Conservation (phyloP, 92 coral and sea anemone genomes). For the Phenganax marumi region DNA sequence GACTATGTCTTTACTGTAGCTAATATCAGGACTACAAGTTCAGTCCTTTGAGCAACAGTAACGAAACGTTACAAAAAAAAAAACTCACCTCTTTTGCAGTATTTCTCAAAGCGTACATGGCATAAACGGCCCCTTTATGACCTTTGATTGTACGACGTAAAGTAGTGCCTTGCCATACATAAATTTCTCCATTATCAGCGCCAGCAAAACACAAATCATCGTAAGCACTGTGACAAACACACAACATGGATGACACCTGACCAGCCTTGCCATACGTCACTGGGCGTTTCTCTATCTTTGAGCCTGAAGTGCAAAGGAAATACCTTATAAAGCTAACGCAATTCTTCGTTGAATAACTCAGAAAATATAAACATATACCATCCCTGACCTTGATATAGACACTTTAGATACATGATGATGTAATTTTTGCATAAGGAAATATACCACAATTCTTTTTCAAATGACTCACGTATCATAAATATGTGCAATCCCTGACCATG, state of each 20-base stretch:
- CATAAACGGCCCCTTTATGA: conserved; percentile 92
- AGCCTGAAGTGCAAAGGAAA: conserved; percentile 40
- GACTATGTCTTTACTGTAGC: too few relatives aligned
- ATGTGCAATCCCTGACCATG: too few relatives aligned
- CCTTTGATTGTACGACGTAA: conserved; percentile 82
- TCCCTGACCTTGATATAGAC: background rate
- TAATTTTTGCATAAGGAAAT: too few relatives aligned
- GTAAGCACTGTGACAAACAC: conserved; percentile 91
- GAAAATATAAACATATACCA: background rate
- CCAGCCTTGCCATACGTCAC: conserved; percentile 98
- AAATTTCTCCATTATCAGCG: conserved; percentile 83
- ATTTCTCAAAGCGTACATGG: conserved; percentile 86
- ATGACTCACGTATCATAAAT: too few relatives aligned
- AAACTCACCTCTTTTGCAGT: conserved; percentile 72
- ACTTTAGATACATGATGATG: too few relatives aligned
- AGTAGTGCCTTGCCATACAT: conserved; percentile 92
- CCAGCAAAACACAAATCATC: conserved; percentile 94
- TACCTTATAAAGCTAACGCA: background rate
- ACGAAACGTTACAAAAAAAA: background rate
- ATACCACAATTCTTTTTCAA: too few relatives aligned
- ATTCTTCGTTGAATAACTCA: background rate
- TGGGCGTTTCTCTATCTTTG: conserved; percentile 93
- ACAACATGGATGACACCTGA: conserved; percentile 93
- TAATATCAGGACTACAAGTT: background rate
- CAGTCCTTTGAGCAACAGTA: background rate